Evolutionary conservation across 2,113 vertebrate species (phyloP).

Genomic region (Marcusenius ussheri): DNA sequence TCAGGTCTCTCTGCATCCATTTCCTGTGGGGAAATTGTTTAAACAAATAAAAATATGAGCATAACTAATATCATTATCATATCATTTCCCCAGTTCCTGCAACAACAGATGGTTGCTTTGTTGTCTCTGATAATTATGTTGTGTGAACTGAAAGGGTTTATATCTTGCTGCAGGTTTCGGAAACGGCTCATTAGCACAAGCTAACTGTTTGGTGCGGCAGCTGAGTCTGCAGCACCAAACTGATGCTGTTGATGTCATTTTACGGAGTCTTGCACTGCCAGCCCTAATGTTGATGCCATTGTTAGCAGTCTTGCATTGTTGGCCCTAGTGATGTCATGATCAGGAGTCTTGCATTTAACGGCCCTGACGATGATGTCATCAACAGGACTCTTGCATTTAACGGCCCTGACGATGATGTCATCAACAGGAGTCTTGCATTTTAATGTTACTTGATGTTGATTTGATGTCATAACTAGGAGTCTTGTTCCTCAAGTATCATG

Average conservation of each 20-base stretch:
- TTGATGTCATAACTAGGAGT: neutral
- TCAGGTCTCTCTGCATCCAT: neutral
- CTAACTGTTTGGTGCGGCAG: neutral
- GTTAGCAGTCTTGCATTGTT: neutral
- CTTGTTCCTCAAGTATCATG: neutral
- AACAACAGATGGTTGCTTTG: constrained; percentile 21
- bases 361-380: neutral
- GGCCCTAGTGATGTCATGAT: neutral
- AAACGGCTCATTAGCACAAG: neutral
- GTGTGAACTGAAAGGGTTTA: constrained; percentile 6
- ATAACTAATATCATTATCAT: neutral
- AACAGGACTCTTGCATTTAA: neutral
- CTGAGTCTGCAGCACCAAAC: neutral
- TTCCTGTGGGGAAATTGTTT: neutral
- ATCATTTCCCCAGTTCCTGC: neutral
- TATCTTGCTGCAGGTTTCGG: constrained; percentile 8
- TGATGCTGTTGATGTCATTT: neutral
- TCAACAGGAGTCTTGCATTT: neutral
- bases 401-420: neutral
- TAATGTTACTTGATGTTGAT: neutral
- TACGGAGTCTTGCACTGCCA: neutral
- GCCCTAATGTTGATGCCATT: neutral
- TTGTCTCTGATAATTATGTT: constrained; percentile 12
- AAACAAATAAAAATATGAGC: neutral
- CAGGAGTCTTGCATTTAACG: neutral